Evolutionary conservation across 2,113 vertebrate species (phyloP), one percentile per base, ranked within the genome.

Genomic region (Hystrix cristata): DNA sequence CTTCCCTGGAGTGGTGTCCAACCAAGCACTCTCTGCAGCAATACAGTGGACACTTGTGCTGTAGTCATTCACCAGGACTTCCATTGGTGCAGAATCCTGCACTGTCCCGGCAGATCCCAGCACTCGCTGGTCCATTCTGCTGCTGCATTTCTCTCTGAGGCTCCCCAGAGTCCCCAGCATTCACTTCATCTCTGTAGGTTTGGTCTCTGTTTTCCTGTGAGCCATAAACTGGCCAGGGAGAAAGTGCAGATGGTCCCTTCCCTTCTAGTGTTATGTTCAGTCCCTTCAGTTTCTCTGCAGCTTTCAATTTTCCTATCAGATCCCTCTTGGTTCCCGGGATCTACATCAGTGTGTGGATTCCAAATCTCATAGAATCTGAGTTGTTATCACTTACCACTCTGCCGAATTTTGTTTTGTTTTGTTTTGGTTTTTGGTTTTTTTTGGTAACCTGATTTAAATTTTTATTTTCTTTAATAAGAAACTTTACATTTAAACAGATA

Each of bases 391-490:
- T 71, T 9, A 71, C 18, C n/a, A 71, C 67, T 71, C n/a, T 71
- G 67, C 34, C 16, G 38, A 38, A 38, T 38, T 38, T 38, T 38
- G 38, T 38, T 38, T 38, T 38, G 38, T 38, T 38, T 38, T 38
- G 38, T 38, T 38, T 38, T 38, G 38, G 2, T 71, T 38, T 71
- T 71, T 67, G 38, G 38, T 67, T 34, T 31, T 31, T 67, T 60
- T 60, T 60, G 59, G 16, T 21, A 43, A 72, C 19, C 57, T 84
- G 76, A 91, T 79, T 89, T 88, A 64, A 84, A 19, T 76, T 97
- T 90, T 90, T 10, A 23, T 48, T 76, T 57, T 92, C 62, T 93
- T 97, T 87, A 29, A 91, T 87, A 96, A 92, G 2, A 65, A 90
- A 7, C 10, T 67, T 97, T 81, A 46, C 18, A 27, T 76, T 87